A percentile compares a stretch with the other conserved stretches of the same genome.
These are phyloP conservation scores for Epizoanthus fatuus DNA, from an alignment of 92 coral and sea anemone species.

Conservation along the genomic window DNA sequence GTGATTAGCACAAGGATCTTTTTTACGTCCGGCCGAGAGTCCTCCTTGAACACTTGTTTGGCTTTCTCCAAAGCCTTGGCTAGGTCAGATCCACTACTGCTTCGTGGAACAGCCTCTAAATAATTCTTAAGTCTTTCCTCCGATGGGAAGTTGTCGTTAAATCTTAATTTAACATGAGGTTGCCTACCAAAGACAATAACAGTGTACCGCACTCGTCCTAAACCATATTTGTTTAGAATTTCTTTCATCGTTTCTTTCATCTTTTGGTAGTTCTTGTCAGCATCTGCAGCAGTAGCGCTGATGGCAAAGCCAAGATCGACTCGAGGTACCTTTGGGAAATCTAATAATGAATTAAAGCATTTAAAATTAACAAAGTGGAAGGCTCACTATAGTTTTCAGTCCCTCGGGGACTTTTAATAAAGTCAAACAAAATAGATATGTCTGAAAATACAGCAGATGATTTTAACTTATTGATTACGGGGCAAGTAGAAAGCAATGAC, in stretches of 20 bases:
- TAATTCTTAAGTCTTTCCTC: constrained; percentile 51
- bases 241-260: constrained; percentile 63
- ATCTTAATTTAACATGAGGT: constrained; percentile 27
- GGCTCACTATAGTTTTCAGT: too few relatives aligned
- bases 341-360: background rate
- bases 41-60: constrained; percentile 56
- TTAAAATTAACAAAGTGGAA: background rate
- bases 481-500: too few relatives aligned
- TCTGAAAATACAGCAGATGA: too few relatives aligned
- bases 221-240: constrained; percentile 30
- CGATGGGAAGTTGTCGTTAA: constrained; percentile 5
- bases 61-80: constrained; percentile 78
- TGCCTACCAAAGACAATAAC: constrained; percentile 25
- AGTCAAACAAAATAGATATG: too few relatives aligned
- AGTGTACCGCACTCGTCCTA: constrained; percentile 43
- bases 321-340: constrained; percentile 19
- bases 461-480: too few relatives aligned
- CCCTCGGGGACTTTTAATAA: too few relatives aligned
- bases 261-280: constrained; percentile 48
- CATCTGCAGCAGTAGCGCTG: constrained; percentile 44
- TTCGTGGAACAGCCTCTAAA: constrained; percentile 59
- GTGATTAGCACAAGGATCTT: constrained; percentile 85
- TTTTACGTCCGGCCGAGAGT: constrained; percentile 73
- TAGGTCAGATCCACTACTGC: constrained; percentile 70
- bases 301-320: constrained; percentile 62